Percentiles rank a stretch among this genome's conserved stretches.
Evolutionary conservation across 2,113 vertebrate genomes (phyloP).

Genomic region (Malaclemys terrapin): DNA sequence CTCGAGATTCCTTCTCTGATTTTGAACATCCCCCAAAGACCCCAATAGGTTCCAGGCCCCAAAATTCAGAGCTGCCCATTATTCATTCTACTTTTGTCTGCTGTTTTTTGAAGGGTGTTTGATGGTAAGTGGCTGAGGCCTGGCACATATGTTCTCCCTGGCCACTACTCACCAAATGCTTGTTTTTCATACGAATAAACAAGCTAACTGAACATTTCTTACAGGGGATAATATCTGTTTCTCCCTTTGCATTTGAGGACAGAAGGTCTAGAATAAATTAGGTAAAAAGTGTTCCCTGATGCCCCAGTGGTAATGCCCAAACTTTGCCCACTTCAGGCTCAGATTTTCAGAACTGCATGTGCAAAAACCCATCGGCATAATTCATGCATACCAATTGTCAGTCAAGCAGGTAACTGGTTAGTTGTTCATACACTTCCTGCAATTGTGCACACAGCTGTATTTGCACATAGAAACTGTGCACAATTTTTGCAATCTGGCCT

Average conservation of each 20-base stretch:
- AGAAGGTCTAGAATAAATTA: background rate
- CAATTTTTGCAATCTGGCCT: background rate
- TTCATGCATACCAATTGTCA: background rate
- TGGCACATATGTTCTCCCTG: background rate
- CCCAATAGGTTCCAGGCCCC: fast-evolving
- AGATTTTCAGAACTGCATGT: background rate
- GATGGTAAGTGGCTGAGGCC: background rate
- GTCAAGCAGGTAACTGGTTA: background rate
- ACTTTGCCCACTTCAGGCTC: background rate
- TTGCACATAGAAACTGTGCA: too few species aligned
- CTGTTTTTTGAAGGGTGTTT: background rate
- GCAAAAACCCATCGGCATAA: background rate
- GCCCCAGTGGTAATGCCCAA: background rate
- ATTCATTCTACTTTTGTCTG: background rate
- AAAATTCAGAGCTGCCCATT: background rate
- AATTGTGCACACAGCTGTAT: too few species aligned
- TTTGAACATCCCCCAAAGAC: fast-evolving
- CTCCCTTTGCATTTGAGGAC: background rate
- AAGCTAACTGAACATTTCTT: background rate
- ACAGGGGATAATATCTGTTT: background rate
- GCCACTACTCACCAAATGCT: background rate
- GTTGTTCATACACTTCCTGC: background rate
- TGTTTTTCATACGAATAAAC: background rate
- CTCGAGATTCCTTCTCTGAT: fast-evolving
- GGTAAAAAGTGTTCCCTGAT: background rate